A percentile compares a stretch with the other conserved stretches of the same genome.
phyloP scores from a whole-genome alignment of 2,797 vertebrate species.

The Sardinella longiceps region DNA sequence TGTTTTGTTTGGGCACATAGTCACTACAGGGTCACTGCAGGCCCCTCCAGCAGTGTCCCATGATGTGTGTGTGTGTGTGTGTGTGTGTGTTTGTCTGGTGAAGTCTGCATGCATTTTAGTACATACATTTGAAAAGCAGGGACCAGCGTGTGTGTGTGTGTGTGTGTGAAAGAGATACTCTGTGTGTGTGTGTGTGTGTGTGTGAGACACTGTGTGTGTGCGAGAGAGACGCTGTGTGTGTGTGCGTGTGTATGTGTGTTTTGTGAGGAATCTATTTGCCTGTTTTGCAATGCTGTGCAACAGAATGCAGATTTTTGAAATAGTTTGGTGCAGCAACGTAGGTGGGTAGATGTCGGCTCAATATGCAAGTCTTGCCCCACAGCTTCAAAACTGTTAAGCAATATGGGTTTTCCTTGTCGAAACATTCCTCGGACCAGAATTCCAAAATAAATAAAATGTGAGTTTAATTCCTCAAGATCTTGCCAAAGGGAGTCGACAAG shows the following conservation, averaged over 20 bases:
- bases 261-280: not conserved
- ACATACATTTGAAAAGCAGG: no score
- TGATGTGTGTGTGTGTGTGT: not conserved
- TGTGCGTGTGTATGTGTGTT: not conserved
- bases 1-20: not conserved
- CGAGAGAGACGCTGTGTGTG: no score
- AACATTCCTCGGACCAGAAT: constrained; percentile 50
- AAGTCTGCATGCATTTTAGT: no score
- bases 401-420: constrained; percentile 48
- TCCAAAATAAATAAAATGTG: constrained; percentile 66
- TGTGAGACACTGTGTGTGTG: no score
- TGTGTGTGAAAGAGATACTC: no score
- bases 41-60: not conserved
- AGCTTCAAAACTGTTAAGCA: constrained; percentile 42
- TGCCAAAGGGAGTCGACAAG: constrained; percentile 57
- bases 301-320: not conserved
- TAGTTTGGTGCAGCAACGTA: not conserved
- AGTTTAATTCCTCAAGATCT: constrained; percentile 58
- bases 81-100: no score
- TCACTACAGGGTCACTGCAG: not conserved
- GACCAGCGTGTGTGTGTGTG: not conserved
- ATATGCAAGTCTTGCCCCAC: not conserved
- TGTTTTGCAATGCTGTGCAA: not conserved
- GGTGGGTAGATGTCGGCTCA: not conserved
- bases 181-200: not conserved